Evolutionary conservation across 1,140 invertebrate species (phyloP).

Genomic region (Temnothorax curvispinosus): DNA sequence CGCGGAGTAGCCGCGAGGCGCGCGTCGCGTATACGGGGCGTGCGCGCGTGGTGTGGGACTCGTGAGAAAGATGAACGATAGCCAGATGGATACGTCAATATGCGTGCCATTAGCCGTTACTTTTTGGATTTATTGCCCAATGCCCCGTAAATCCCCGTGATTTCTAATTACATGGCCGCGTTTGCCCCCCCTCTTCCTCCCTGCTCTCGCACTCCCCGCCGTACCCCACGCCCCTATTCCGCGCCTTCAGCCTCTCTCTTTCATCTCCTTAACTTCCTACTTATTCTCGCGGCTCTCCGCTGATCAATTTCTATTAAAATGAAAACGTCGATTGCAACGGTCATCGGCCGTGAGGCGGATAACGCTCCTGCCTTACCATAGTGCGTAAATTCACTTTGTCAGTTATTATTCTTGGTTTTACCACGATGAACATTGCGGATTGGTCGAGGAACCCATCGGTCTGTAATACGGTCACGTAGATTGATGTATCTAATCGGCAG

Average conservation of each 20-base stretch:
- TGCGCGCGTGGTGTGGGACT: slow-evolving; percentile 65
- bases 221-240: background rate
- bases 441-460: background rate
- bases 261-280: slow-evolving; percentile 46
- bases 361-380: slow-evolving; percentile 9
- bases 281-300: slow-evolving; percentile 32
- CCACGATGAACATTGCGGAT: background rate
- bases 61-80: slow-evolving; percentile 82
- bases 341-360: slow-evolving; percentile 5
- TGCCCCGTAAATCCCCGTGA: slow-evolving; percentile 74
- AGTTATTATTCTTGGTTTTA: slow-evolving; percentile 55
- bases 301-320: slow-evolving; percentile 68
- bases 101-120: slow-evolving; percentile 75
- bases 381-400: slow-evolving; percentile 44
- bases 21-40: slow-evolving; percentile 52
- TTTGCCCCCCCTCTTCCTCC: background rate
- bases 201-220: background rate
- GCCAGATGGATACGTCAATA: slow-evolving; percentile 78
- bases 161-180: slow-evolving; percentile 79
- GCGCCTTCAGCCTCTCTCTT: slow-evolving; percentile 20
- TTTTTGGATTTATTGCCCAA: slow-evolving; percentile 75
- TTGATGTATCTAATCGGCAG: slow-evolving; percentile 9
- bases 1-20: slow-evolving; percentile 68
- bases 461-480: background rate
- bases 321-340: slow-evolving; percentile 49